Conservation (phyloP, 2,113 vertebrate species). For the Phyllostomus discolor region DNA sequence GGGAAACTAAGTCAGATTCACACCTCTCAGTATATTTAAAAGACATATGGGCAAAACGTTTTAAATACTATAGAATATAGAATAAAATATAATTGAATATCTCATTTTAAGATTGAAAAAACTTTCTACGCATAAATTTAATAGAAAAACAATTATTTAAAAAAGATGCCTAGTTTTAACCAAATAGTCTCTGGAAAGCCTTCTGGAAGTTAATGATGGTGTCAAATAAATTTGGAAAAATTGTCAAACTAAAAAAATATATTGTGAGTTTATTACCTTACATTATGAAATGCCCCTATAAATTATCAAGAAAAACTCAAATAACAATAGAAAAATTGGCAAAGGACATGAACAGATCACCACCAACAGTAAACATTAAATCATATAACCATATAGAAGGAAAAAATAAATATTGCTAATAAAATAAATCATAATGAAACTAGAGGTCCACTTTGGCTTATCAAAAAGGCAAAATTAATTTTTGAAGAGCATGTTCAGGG, state of each 20-base stretch:
- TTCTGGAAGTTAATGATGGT: not conserved
- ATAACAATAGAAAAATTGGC: not conserved
- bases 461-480: not conserved
- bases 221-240: not conserved
- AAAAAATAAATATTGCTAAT: not conserved
- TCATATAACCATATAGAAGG: not conserved
- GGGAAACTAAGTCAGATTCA: not conserved
- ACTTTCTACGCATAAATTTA: not conserved
- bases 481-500: not conserved
- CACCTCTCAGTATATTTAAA: not conserved
- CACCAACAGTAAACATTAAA: not conserved
- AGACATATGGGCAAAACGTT: not conserved
- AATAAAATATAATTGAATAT: not conserved
- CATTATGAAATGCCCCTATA: not conserved
- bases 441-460: not conserved
- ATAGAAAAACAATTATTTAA: not conserved
- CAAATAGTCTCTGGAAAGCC: not conserved
- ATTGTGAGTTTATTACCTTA: not conserved
- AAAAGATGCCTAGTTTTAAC: not conserved
- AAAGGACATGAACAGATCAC: not conserved
- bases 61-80: not conserved
- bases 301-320: slow-evolving; percentile 5
- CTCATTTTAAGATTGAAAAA: not conserved
- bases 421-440: not conserved
- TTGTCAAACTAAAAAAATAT: not conserved